phyloP scores from a whole-genome alignment of 2,113 vertebrate genomes.

The Panurus biarmicus region DNA sequence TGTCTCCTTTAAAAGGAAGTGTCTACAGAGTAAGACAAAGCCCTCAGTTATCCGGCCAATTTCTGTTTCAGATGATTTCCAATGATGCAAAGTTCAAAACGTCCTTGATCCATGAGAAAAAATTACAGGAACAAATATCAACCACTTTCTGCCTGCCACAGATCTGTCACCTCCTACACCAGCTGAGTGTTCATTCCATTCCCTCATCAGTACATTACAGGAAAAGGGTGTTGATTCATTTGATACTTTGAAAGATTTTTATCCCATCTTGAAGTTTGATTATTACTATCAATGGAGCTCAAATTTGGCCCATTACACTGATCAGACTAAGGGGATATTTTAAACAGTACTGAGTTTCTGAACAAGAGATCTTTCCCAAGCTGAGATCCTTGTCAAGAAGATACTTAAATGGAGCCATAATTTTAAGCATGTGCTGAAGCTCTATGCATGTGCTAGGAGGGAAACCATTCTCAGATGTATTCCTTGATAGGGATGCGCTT shows the following conservation, averaged over 20 bases:
- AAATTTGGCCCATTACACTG: not conserved
- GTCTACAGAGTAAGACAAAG: not conserved
- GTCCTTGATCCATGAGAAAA: conserved; percentile 20
- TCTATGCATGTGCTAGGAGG: conserved; percentile 24
- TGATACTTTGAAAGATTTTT: not conserved
- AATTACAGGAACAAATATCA: not conserved
- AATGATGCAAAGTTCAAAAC: conserved; percentile 24
- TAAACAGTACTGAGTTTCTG: not conserved
- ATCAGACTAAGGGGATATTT: not conserved
- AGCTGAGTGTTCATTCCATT: not conserved
- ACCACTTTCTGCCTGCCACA: not conserved
- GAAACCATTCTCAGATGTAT: conserved; percentile 3
- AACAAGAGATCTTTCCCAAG: not conserved
- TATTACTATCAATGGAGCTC: not conserved
- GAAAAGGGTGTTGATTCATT: not conserved
- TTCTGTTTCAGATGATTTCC: not conserved
- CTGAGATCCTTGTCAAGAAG: not conserved
- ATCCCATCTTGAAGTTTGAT: not conserved
- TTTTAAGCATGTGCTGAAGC: conserved; percentile 51
- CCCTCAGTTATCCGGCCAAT: not conserved
- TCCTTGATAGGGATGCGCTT: conserved; percentile 29
- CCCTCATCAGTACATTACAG: not conserved
- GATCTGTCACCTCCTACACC: not conserved
- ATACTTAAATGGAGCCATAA: not conserved
- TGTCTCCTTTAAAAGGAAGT: conserved; percentile 34